phyloP scores from a whole-genome alignment of 30 jellyfish, hydroid and myxozoan species.

The Turritopsis dohrnii region DNA sequence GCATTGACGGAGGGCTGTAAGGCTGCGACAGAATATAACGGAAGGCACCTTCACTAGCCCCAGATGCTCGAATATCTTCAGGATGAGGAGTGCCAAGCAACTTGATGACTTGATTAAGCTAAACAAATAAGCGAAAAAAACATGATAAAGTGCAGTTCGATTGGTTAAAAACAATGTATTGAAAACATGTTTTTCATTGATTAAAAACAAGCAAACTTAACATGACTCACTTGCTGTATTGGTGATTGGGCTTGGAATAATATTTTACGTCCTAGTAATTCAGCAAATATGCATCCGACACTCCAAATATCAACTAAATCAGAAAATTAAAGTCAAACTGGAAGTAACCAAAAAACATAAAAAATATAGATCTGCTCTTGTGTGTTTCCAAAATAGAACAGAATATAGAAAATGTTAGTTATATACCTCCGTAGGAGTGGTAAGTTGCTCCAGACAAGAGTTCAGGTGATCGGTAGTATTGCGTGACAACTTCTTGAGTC shows the following conservation, averaged over 20 bases:
- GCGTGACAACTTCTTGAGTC: conserved; percentile 99
- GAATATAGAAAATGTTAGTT: background rate
- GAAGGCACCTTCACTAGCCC: conserved; percentile 93
- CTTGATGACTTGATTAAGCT: conserved; percentile 74
- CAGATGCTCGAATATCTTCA: conserved; percentile 80
- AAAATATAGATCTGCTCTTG: background rate
- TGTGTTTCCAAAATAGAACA: background rate
- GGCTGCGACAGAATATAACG: conserved; percentile 80
- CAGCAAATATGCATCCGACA: conserved; percentile 95
- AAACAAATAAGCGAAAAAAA: background rate
- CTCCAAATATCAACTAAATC: conserved; percentile 83
- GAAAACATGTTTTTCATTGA: background rate
- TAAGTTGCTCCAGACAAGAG: conserved; percentile 81
- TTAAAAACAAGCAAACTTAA: background rate
- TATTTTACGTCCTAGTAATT: conserved; percentile 79
- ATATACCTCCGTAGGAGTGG: conserved; percentile 92
- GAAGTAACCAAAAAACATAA: background rate
- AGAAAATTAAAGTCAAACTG: background rate
- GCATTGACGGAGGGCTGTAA: conserved; percentile 89
- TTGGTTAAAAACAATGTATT: background rate
- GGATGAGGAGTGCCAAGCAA: conserved; percentile 96
- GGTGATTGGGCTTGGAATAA: conserved; percentile 95
- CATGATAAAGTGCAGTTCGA: background rate
- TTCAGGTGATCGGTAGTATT: conserved; percentile 91
- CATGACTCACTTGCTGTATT: conserved; percentile 53